Evolutionary conservation across 1,140 invertebrate genomes (phyloP), one percentile per base, ranked within the genome.

Genomic region (Colletes latitarsis): DNA sequence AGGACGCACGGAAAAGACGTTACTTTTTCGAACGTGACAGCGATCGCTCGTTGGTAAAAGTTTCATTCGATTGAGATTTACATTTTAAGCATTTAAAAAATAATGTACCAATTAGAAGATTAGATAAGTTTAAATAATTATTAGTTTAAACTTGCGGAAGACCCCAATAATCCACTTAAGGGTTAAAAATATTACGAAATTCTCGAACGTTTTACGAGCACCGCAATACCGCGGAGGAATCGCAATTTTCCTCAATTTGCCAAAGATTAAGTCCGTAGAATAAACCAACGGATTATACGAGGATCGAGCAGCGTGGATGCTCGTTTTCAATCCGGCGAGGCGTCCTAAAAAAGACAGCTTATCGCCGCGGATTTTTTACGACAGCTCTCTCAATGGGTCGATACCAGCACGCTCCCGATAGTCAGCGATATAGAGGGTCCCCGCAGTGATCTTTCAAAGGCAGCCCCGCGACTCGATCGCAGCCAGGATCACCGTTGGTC

Each of bases 391-490:
- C 41, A 70, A 17, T 46, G 52, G 63, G 41, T 66, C 69, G 68
- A 69, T 69, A 69, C 41, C 63, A 53, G 53, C 53, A 15, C n/a
- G 57, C n/a, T 49, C 72, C 58, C 62, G 66, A 81, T 84, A 81
- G 83, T 81, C 83, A 81, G 82, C 83, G 74, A 81, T 84, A 77
- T 83, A 66, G n/a, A 63, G 62, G 17, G 58, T 55, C 75, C 46
- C 39, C 49, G 67, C 49, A 52, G 77, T 84, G 41, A 77, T 85
- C 77, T 81, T 83, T 85, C 69, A 81, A 85, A 81, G 67, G 58
- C 52, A 62, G 70, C 63, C 21, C 68, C 49, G 62, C 68, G 52
- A 17, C 41, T 81, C 43, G 73, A 30, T 81, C 67, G 57, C n/a
- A 68, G 67, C 30, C 6, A 46, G 58, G 53, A 73, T 81, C 71